Evolutionary conservation across 2,888 invertebrate genomes (phyloP), one percentile per base, ranked within the genome.

Genomic region (Harpalus rubripes): DNA sequence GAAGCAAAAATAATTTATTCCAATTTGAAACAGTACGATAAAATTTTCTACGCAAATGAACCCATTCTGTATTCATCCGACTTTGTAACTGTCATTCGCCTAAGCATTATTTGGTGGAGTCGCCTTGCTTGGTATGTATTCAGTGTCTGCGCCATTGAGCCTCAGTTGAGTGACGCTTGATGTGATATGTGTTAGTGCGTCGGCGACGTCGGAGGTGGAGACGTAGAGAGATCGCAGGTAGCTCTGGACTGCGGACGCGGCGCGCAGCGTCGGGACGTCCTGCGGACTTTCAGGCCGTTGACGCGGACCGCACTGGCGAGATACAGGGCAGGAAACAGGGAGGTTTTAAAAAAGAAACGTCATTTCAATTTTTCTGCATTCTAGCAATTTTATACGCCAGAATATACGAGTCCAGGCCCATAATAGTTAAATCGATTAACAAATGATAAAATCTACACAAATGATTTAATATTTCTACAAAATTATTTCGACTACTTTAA

Each of bases 201-300:
- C 15, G 32, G n/a, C 15, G 68, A 7, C 26, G 26, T 12, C n/a
- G 26, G 26, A 63, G 63, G 32, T 68, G 22, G 68, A n/a, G 32
- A 15, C 26, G 63, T 5, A 16, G 15, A 15, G n/a, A n/a, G 59
- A n/a, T 59, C 68, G 39, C 41, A 68, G 68, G 68, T 68, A 68
- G 68, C 68, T 26, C 12, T n/a, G 39, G 68, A 68, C 39, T 68
- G 68, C 68, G 68, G 68, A 68, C 68, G 39, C 15, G 59, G 39
- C n/a, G 63, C 63, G 68, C 32, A 32, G 68, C 68, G 68, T 68
- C 68, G 32, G 32, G 68, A 39, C 68, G 68, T 39, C n/a, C n/a
- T 68, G 68, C 68, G 68, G 68, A 68, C 68, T 68, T 68, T 68
- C 39, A 7, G 68, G 68, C n/a, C 32, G 68, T 68, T 39, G 68